Evolutionary conservation across 2,888 invertebrate genomes (phyloP).

Genomic region (Agonopterix alstromeriana): DNA sequence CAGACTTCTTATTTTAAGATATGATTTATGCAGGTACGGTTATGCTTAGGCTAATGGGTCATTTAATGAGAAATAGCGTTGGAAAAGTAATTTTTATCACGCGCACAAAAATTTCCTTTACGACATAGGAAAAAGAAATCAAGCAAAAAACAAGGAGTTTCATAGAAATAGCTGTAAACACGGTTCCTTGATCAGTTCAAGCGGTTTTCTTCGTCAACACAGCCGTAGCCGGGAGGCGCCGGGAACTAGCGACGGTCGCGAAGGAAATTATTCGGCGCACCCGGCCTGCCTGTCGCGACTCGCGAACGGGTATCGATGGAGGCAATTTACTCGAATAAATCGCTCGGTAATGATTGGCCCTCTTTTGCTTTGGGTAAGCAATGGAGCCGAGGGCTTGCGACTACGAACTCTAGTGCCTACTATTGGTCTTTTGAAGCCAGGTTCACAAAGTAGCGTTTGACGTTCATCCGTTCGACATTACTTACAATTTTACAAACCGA

Average conservation of each 20-base stretch:
- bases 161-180: no score
- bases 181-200: not conserved
- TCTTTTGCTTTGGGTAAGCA: conserved; percentile 10
- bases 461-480: no score
- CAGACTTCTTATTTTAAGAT: conserved; percentile 21
- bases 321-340: conserved; percentile 57
- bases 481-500: no score
- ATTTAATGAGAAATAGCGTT: no score
- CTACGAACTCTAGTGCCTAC: conserved; percentile 9
- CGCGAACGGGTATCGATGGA: conserved; percentile 50
- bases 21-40: not conserved
- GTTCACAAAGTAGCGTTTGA: no score
- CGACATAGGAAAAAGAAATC: no score
- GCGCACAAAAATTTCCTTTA: no score
- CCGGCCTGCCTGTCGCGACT: conserved; percentile 17
- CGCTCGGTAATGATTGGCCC: conserved; percentile 29
- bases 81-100: no score
- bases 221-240: conserved; percentile 28
- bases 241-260: conserved; percentile 31
- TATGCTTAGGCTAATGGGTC: no score
- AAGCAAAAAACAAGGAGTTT: no score
- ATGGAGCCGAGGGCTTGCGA: conserved; percentile 8
- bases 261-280: conserved; percentile 49
- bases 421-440: no score
- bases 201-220: conserved; percentile 36